Evolutionary conservation across 2,888 invertebrate species (phyloP).

Genomic region (Agrilus biguttatus): DNA sequence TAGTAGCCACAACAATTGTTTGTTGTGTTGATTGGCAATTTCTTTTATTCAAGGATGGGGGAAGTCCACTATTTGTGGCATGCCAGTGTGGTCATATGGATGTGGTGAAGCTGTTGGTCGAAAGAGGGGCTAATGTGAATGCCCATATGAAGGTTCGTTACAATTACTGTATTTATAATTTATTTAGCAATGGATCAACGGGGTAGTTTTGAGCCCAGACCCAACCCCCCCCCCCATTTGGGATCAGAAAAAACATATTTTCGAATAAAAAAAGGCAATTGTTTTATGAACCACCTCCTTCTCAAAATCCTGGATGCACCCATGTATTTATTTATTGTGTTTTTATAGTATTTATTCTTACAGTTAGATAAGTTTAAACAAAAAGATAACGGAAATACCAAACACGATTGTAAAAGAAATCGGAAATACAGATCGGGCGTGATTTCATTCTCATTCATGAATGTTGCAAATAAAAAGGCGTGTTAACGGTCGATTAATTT

Average conservation of each 20-base stretch:
- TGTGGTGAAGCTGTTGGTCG: slow-evolving; percentile 71
- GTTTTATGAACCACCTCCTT: too few relatives aligned
- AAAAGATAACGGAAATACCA: not conserved
- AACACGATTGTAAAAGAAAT: not conserved
- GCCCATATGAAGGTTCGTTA: slow-evolving; percentile 62
- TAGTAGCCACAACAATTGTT: slow-evolving; percentile 2
- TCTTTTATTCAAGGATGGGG: slow-evolving; percentile 63
- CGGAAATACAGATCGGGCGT: too few relatives aligned
- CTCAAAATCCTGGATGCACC: too few relatives aligned
- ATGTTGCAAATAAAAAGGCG: too few relatives aligned
- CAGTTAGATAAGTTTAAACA: not conserved
- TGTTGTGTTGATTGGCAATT: not conserved
- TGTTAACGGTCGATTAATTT: too few relatives aligned
- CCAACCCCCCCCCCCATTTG: too few relatives aligned
- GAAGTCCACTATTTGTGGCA: slow-evolving; percentile 83
- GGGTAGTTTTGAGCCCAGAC: too few relatives aligned
- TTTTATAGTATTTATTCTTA: not conserved
- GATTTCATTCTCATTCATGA: too few relatives aligned
- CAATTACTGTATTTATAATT: not conserved
- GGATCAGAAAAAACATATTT: too few relatives aligned
- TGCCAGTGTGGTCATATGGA: slow-evolving; percentile 85
- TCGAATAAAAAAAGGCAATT: too few relatives aligned
- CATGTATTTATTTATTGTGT: too few relatives aligned
- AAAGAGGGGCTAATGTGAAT: slow-evolving; percentile 68
- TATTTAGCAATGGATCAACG: too few relatives aligned